phyloP scores from a whole-genome alignment of 1,140 invertebrate genomes.

The Diprion similis region DNA sequence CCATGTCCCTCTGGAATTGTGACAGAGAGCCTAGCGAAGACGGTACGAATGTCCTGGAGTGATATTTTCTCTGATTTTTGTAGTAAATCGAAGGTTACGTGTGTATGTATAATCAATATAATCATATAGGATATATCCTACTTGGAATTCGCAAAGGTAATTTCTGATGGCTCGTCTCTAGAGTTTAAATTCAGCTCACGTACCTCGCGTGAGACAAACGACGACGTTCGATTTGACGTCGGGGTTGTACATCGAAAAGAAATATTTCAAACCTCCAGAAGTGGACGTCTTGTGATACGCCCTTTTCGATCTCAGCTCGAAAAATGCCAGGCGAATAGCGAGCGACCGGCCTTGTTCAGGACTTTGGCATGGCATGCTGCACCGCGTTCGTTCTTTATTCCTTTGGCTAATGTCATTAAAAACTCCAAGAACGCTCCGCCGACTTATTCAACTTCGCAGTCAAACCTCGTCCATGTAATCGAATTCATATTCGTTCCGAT shows the following conservation, averaged over 20 bases:
- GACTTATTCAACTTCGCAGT: too few species aligned
- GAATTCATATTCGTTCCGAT: too few species aligned
- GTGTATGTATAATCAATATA: neutral
- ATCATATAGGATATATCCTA: too few species aligned
- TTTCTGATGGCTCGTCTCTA: too few species aligned
- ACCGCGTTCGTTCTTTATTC: neutral
- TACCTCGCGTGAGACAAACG: constrained; percentile 1
- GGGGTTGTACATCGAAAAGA: constrained; percentile 2
- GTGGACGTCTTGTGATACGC: too few species aligned
- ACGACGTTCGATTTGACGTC: neutral
- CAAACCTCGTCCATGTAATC: too few species aligned
- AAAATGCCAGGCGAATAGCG: neutral
- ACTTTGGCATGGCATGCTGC: constrained; percentile 3
- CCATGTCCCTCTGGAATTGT: neutral
- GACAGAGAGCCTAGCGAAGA: neutral
- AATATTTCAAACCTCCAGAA: neutral
- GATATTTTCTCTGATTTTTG: neutral
- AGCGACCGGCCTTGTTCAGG: neutral
- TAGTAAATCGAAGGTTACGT: neutral
- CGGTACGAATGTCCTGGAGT: neutral
- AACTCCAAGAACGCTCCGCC: neutral
- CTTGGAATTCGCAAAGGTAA: too few species aligned
- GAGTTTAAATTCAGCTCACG: neutral
- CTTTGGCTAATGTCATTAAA: neutral
- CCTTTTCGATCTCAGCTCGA: neutral